Conservation (phyloP, 2,888 invertebrate species). For the Busseola fusca region DNA sequence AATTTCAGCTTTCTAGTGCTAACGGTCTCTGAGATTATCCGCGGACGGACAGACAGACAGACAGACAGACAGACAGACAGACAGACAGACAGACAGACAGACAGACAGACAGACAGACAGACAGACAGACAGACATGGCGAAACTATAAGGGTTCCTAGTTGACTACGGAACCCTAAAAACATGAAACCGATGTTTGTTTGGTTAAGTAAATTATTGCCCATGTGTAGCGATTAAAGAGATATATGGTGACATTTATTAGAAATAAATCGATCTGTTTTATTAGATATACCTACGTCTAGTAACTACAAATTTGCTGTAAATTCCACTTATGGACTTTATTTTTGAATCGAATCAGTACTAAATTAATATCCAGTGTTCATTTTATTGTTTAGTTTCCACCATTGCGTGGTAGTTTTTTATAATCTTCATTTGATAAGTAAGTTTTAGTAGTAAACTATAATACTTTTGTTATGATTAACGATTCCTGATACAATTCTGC, state of each 20-base stretch:
- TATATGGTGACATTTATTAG: slow-evolving; percentile 31
- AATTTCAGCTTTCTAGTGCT: too few species aligned
- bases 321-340: not conserved
- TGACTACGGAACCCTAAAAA: too few species aligned
- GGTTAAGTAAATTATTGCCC: slow-evolving; percentile 29
- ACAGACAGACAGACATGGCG: too few species aligned
- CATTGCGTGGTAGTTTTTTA: slow-evolving; percentile 8
- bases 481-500: slow-evolving; percentile 23
- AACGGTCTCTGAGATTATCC: too few species aligned
- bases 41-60: too few species aligned
- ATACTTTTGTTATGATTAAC: slow-evolving; percentile 10
- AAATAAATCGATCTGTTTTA: slow-evolving; percentile 26
- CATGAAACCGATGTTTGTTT: slow-evolving; percentile 23
- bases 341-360: slow-evolving; percentile 5
- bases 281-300: slow-evolving; percentile 23
- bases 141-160: too few species aligned
- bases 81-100: too few species aligned
- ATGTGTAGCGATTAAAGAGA: slow-evolving; percentile 36
- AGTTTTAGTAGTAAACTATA: not conserved
- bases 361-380: too few species aligned
- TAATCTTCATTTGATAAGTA: not conserved
- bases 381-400: not conserved
- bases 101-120: too few species aligned
- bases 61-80: too few species aligned
- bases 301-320: slow-evolving; percentile 4